phyloP scores from a whole-genome alignment of 2,797 vertebrate genomes.

The Peromyscus aztecus region DNA sequence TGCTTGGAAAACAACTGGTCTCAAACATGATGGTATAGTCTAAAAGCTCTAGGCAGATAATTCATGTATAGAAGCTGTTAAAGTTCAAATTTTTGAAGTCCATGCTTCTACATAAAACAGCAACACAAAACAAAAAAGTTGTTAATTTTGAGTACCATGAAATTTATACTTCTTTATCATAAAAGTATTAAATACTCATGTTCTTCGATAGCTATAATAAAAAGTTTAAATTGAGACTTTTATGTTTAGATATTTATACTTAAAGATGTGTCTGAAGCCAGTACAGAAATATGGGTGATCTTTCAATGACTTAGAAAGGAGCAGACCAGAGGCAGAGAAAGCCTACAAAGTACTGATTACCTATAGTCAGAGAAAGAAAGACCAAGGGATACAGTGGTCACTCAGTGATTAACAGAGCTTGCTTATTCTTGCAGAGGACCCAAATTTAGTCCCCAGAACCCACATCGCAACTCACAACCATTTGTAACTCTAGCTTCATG shows the following conservation, averaged over 20 bases:
- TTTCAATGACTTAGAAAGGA: not conserved
- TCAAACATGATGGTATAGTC: not conserved
- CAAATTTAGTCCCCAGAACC: not conserved
- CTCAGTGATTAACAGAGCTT: not conserved
- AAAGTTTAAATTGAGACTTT: not conserved
- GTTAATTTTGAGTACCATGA: not conserved
- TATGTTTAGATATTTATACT: not conserved
- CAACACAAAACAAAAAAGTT: not conserved
- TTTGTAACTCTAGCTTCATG: not conserved
- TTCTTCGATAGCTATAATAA: not conserved
- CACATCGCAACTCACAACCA: not conserved
- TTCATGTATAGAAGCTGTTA: not conserved
- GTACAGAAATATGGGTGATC: not conserved
- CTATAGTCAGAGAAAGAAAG: not conserved
- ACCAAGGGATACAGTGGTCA: not conserved
- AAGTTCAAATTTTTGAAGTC: not conserved
- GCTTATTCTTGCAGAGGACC: not conserved
- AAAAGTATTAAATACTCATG: not conserved
- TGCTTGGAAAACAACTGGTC: not conserved
- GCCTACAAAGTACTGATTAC: not conserved
- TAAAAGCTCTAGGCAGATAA: not conserved
- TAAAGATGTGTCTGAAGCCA: not conserved
- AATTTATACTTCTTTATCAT: slow-evolving; percentile 18
- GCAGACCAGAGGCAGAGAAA: not conserved
- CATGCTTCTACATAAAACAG: not conserved